Conservation (phyloP, 2,888 invertebrate genomes). For the Pelosia muscerda region DNA sequence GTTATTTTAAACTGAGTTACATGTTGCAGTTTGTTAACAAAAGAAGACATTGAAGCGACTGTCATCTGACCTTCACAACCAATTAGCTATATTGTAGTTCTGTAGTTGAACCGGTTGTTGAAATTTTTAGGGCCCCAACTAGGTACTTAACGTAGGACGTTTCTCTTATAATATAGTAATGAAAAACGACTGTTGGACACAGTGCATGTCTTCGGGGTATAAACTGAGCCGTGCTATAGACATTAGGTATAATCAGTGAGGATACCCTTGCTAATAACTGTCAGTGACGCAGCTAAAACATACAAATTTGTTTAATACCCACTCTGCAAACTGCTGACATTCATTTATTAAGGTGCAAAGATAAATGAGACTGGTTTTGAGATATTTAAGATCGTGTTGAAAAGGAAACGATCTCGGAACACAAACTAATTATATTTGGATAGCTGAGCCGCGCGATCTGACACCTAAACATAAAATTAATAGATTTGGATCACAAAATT, state of each 20-base stretch:
- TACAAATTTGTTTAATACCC: not conserved
- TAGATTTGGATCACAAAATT: not conserved
- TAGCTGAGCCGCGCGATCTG: not conserved
- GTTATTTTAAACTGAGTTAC: too few relatives aligned
- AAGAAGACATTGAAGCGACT: not conserved
- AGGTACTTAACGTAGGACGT: too few relatives aligned
- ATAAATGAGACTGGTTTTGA: not conserved
- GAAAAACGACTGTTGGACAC: not conserved
- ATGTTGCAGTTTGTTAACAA: not conserved
- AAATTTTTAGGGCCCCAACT: too few relatives aligned
- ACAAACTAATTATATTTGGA: not conserved
- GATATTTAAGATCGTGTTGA: slow-evolving; percentile 2
- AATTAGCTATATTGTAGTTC: too few relatives aligned
- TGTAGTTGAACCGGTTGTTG: too few relatives aligned
- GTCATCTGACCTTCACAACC: too few relatives aligned
- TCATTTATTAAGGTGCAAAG: slow-evolving; percentile 1
- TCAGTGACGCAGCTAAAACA: not conserved
- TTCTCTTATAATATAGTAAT: not conserved
- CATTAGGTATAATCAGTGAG: not conserved
- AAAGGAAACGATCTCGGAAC: not conserved
- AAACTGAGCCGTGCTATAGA: not conserved
- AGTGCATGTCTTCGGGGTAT: not conserved
- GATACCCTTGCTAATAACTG: not conserved
- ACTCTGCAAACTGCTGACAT: not conserved
- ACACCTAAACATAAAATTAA: not conserved